Percentiles rank a stretch among this genome's conserved stretches.
phyloP scores from a whole-genome alignment of 1,140 invertebrate genomes.

The Phocides pigmalion region DNA sequence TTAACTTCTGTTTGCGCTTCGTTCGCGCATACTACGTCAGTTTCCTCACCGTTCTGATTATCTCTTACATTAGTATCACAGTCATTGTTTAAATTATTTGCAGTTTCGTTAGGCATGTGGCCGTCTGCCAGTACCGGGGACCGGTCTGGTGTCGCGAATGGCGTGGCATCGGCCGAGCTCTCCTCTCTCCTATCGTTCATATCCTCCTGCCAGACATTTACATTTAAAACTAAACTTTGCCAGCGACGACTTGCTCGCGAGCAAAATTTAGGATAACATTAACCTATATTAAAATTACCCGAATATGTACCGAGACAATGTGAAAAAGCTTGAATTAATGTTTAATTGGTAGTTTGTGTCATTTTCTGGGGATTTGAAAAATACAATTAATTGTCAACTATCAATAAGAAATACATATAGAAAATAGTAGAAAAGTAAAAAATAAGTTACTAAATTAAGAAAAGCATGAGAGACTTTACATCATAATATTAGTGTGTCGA shows the following conservation, averaged over 20 bases:
- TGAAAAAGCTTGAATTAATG: too few relatives aligned
- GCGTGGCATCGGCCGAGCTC: conserved; percentile 61
- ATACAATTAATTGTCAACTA: too few relatives aligned
- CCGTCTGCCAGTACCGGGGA: conserved; percentile 51
- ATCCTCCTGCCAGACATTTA: conserved; percentile 75
- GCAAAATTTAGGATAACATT: neutral
- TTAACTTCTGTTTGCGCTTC: conserved; percentile 36
- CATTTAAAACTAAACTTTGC: conserved; percentile 44
- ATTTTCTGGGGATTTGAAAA: too few relatives aligned
- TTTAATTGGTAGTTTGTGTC: too few relatives aligned
- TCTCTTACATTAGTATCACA: conserved; percentile 79
- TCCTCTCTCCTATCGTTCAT: conserved; percentile 66
- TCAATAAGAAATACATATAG: too few relatives aligned
- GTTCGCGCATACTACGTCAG: conserved; percentile 73
- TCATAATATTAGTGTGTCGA: neutral
- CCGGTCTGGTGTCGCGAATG: conserved; percentile 60
- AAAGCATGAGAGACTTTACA: neutral
- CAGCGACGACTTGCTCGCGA: neutral
- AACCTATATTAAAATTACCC: neutral
- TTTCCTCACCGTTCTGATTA: conserved; percentile 54
- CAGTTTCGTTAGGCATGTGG: conserved; percentile 39
- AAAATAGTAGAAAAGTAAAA: neutral
- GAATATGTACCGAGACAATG: neutral
- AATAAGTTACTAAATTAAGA: neutral
- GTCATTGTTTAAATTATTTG: conserved; percentile 71